Conservation (phyloP, 2,888 invertebrate species). For the Apamea monoglypha region DNA sequence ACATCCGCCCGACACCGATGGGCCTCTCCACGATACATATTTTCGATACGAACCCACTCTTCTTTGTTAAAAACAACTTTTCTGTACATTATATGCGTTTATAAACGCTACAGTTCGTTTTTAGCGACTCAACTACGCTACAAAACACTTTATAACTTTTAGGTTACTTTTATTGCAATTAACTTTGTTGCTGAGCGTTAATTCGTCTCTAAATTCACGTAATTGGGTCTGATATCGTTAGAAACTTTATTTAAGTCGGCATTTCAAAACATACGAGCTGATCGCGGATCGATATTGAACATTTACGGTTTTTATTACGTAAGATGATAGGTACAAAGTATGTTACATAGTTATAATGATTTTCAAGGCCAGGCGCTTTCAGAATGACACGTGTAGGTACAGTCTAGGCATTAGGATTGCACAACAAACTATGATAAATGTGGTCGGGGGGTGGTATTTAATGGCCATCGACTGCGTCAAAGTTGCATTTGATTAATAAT, state of each 20-base stretch:
- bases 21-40: constrained; percentile 86
- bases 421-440: constrained; percentile 66
- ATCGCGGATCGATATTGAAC: constrained; percentile 79
- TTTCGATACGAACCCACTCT: constrained; percentile 84
- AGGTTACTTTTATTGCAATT: constrained; percentile 79
- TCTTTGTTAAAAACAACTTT: constrained; percentile 89
- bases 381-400: constrained; percentile 75
- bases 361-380: constrained; percentile 85
- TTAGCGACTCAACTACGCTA: constrained; percentile 74
- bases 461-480: constrained; percentile 21
- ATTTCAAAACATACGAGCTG: constrained; percentile 74
- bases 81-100: constrained; percentile 80
- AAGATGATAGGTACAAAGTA: constrained; percentile 80
- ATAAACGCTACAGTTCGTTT: constrained; percentile 79
- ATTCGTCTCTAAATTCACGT: constrained; percentile 65
- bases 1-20: constrained; percentile 87
- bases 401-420: constrained; percentile 69
- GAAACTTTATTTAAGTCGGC: constrained; percentile 78
- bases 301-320: constrained; percentile 82
- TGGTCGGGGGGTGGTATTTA: constrained; percentile 61
- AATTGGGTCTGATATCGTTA: constrained; percentile 69
- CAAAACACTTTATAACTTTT: constrained; percentile 72
- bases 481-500: constrained; percentile 35
- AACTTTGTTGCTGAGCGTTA: constrained; percentile 70
- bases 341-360: constrained; percentile 76